A percentile compares a stretch with the other conserved stretches of the same genome.
Evolutionary conservation across 2,888 invertebrate genomes (phyloP).

Genomic region (Andrena haemorrhoa): DNA sequence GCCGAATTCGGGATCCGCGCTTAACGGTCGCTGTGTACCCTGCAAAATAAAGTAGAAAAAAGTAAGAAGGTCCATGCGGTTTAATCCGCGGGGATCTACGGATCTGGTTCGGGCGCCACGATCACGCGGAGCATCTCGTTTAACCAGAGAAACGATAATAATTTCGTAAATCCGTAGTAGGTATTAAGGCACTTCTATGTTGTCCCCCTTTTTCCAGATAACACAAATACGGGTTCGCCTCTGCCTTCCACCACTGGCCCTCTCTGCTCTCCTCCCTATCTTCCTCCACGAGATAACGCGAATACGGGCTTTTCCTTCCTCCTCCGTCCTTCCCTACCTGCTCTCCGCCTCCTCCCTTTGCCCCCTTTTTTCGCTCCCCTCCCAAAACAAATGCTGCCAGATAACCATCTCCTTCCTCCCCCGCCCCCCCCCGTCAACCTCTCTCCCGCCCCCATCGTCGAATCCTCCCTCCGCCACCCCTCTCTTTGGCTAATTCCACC

Average conservation of each 20-base stretch:
- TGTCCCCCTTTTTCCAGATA: constrained; percentile 69
- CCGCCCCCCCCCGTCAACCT: neutral
- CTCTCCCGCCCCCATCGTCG: neutral
- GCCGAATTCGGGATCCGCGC: constrained; percentile 33
- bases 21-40: constrained; percentile 33
- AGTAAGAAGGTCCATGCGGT: constrained; percentile 29
- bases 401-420: constrained; percentile 57
- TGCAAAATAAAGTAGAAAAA: constrained; percentile 35
- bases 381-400: constrained; percentile 68
- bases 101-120: constrained; percentile 34
- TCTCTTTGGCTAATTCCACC: constrained; percentile 57
- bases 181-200: constrained; percentile 70
- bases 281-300: constrained; percentile 64
- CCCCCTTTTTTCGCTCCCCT: constrained; percentile 23
- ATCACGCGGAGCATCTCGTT: constrained; percentile 53
- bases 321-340: constrained; percentile 9
- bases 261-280: neutral
- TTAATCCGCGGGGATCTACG: constrained; percentile 51
- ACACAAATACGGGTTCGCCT: constrained; percentile 58
- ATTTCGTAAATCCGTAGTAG: constrained; percentile 66
- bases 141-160: constrained; percentile 71
- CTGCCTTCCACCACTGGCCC: neutral
- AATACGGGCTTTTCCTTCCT: constrained; percentile 49
- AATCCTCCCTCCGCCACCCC: neutral
- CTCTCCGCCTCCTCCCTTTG: neutral